These are phyloP conservation scores for Bombus huntii DNA, from an alignment of 1,140 invertebrate genomes.

Conservation along the genomic window DNA sequence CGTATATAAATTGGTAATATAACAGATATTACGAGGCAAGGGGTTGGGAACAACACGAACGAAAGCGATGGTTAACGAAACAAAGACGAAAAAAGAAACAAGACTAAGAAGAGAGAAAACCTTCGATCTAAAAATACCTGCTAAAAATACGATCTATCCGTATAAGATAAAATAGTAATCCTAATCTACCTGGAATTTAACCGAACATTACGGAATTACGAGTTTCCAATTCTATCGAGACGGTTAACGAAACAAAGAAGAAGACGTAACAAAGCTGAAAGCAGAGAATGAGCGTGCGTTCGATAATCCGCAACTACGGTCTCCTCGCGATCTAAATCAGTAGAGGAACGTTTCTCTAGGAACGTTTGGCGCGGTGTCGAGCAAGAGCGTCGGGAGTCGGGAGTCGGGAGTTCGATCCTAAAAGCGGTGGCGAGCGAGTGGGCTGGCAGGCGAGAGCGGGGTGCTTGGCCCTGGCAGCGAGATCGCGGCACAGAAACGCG, in stretches of 20 bases:
- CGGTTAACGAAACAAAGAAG: neutral
- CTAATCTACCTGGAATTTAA: too few species aligned
- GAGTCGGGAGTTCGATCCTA: slow-evolving; percentile 39
- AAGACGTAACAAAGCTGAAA: neutral
- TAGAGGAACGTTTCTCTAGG: slow-evolving; percentile 20
- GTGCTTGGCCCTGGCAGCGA: slow-evolving; percentile 46
- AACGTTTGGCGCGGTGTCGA: slow-evolving; percentile 48
- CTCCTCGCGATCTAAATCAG: slow-evolving; percentile 16
- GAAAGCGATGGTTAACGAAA: too few species aligned
- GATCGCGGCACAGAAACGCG: slow-evolving; percentile 44
- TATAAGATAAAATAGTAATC: too few species aligned
- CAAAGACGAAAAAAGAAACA: too few species aligned
- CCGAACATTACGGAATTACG: accelerated
- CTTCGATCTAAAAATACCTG: too few species aligned
- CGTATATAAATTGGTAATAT: too few species aligned
- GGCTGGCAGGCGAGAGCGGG: slow-evolving; percentile 59
- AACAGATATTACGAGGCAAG: too few species aligned
- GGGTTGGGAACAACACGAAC: too few species aligned
- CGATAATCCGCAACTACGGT: neutral
- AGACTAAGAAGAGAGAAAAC: too few species aligned
- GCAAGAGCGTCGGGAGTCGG: slow-evolving; percentile 18
- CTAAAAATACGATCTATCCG: too few species aligned
- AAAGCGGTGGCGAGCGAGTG: slow-evolving; percentile 54
- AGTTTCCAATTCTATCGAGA: neutral
- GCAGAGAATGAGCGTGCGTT: neutral